Evolutionary conservation across 2,797 vertebrate genomes (phyloP), one percentile per base, ranked within the genome.

Genomic region (Microchirus variegatus): DNA sequence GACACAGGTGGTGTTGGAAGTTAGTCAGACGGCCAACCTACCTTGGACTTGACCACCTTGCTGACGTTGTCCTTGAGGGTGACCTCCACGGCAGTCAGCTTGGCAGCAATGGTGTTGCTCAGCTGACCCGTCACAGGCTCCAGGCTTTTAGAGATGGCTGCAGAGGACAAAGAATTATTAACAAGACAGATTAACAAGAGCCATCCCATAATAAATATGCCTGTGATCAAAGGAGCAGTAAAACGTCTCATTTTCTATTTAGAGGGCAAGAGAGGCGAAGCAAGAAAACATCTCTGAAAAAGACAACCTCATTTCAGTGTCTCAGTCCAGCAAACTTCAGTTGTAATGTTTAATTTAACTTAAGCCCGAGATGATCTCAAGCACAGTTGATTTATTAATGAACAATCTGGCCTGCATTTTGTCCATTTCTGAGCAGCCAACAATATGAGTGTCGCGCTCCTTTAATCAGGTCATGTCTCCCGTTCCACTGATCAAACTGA

Each of bases 11-110:
- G 13, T 5, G 17, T 17, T 10, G 10, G n/a, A 44, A 14, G 40
- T 41, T 2, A 9, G 14, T 43, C 2, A 18, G 9, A 0, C 17
- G 13, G 26, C 7, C 5, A 22, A 10, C 85, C 84, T 73, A 98
- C 98, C 95, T 99, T 99, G 36, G 97, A 98, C 82, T 99, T 99
- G 63, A 97, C 93, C 57, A 99, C 92, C 74, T 99, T 99, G 75
- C 85, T 90, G 53, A 98, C 93, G 22, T 93, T 99, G 65, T 99
- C 98, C 67, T 98, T 99, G 75, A 99, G 83, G 0, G 90, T 91
- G 22, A 94, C 94, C 80, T 99, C 98, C 52, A 98, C 92, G 2
- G 95, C 93, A 0, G 95, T 93, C 66, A 99, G 91, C 70, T 97
- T 99, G 71, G 95, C 90, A 15, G 94, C 90, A 37, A 98, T 81